Conservation (phyloP, 64 coral and sea anemone genomes). For the Porites lutea region DNA sequence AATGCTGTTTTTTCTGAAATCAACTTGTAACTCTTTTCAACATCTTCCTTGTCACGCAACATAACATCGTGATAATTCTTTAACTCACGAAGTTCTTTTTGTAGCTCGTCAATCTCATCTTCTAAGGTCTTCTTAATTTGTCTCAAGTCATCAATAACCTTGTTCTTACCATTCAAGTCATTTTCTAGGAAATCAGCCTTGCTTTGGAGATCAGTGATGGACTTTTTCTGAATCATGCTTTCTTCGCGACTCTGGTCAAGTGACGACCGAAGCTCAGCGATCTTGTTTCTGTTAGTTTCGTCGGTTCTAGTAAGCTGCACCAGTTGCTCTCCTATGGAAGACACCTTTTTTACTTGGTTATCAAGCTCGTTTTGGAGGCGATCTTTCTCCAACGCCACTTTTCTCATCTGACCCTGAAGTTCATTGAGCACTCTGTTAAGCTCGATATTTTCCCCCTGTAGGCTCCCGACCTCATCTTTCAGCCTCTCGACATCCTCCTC, state of each 20-base stretch:
- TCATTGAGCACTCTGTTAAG: slow-evolving; percentile 74
- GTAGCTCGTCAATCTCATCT: slow-evolving; percentile 74
- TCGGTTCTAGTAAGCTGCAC: slow-evolving; percentile 40
- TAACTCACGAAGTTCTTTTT: slow-evolving; percentile 72
- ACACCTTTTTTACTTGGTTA: slow-evolving; percentile 54
- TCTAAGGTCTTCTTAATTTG: slow-evolving; percentile 63
- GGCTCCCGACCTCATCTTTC: slow-evolving; percentile 69
- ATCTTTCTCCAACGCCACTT: slow-evolving; percentile 62
- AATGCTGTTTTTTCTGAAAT: slow-evolving; percentile 72
- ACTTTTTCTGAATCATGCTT: slow-evolving; percentile 66
- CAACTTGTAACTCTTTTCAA: slow-evolving; percentile 76
- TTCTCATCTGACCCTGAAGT: slow-evolving; percentile 59
- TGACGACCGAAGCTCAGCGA: slow-evolving; percentile 68
- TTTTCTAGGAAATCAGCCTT: slow-evolving; percentile 68
- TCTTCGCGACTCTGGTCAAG: slow-evolving; percentile 73
- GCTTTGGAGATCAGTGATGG: slow-evolving; percentile 72
- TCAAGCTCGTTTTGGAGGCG: slow-evolving; percentile 80
- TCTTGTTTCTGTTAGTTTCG: slow-evolving; percentile 75
- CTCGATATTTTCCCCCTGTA: slow-evolving; percentile 86
- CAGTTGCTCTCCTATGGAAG: slow-evolving; percentile 79
- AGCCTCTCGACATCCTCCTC: slow-evolving; percentile 74
- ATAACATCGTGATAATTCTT: slow-evolving; percentile 72
- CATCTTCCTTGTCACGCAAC: slow-evolving; percentile 59
- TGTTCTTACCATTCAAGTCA: slow-evolving; percentile 72
- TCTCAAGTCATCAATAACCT: slow-evolving; percentile 70